Base-by-base conservation (phyloP, 2,113 vertebrate species). In the Mustela lutreola region DNA sequence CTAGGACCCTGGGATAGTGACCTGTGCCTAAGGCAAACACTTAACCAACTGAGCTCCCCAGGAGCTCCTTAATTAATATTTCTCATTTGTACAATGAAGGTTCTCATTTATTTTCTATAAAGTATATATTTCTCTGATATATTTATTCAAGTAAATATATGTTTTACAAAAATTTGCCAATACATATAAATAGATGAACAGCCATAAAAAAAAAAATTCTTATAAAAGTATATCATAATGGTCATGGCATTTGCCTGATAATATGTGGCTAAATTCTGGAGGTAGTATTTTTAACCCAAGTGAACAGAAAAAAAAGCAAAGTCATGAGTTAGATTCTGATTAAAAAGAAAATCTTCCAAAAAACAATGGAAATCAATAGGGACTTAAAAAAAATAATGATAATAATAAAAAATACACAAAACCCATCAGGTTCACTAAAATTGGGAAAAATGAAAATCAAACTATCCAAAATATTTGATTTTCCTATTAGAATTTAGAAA, bases 401-500 rank as follows among this genome's bases (percentile, higher is more conserved):
- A 58, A 56, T 53, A 53, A 53, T 53, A 85, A 19, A 26, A 95
- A 56, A 42, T 60, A 94, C 31, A 42, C 6, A 92, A 86, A 94
- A 15, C 6, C 2, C 79, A 21, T 71, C 58, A 33, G 6, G 2
- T 95, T 21, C 36, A 81, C 9, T 28, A 2, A 97, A 81, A 94
- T 93, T 83, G 53, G 4, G 3, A 88, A 84, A 85, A 70, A 33
- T 58, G 7, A 79, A 87, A 95, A 96, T 84, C 87, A 75, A 62
- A 42, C 15, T 33, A 63, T 1, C 3, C 11, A 84, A 76, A 63
- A 58, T 91, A 70, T 85, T 96, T 95, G 31, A 91, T 76, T 91
- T 93, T 76, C 9, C 7, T 58, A 60, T 90, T 81, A 75, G 89
- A 95, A 93, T 71, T 96, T 95, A 4, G 33, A 95, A 96, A 81